Conservation (phyloP, 2,888 invertebrate species). For the Catocala nupta region DNA sequence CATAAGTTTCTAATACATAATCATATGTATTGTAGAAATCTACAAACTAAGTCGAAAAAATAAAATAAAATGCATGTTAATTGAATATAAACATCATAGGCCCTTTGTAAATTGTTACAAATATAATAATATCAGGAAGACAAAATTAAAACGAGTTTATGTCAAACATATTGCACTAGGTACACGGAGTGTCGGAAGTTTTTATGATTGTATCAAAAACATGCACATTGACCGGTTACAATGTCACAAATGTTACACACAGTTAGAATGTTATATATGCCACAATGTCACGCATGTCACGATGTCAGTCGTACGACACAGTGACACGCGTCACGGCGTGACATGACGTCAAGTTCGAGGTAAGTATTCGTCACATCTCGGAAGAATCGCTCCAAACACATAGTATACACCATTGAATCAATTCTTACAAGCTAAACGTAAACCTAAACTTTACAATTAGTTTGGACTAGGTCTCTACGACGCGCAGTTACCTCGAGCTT, state of each 20-base stretch:
- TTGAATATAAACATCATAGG: slow-evolving; percentile 64
- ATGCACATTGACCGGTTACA: slow-evolving; percentile 12
- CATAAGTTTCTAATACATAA: slow-evolving; percentile 54
- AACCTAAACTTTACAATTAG: slow-evolving; percentile 35
- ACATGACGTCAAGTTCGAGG: slow-evolving; percentile 28
- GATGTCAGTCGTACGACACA: slow-evolving; percentile 1
- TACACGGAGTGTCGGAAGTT: slow-evolving; percentile 34
- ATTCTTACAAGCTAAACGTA: slow-evolving; percentile 43
- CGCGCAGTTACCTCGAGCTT: slow-evolving; percentile 34
- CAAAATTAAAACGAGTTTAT: slow-evolving; percentile 56
- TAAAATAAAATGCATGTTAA: slow-evolving; percentile 65
- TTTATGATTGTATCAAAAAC: slow-evolving; percentile 35
- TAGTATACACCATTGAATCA: slow-evolving; percentile 34
- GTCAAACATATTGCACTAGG: slow-evolving; percentile 64
- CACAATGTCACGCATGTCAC: slow-evolving; percentile 8
- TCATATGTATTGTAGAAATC: slow-evolving; percentile 54
- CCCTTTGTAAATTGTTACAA: slow-evolving; percentile 64
- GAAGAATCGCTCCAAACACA: slow-evolving; percentile 43
- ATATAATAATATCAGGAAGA: slow-evolving; percentile 65
- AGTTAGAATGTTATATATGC: slow-evolving; percentile 3
- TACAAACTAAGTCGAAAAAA: slow-evolving; percentile 59
- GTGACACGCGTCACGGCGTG: neutral
- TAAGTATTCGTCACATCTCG: slow-evolving; percentile 34
- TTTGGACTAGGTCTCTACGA: slow-evolving; percentile 45
- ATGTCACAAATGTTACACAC: slow-evolving; percentile 7